phyloP scores from a whole-genome alignment of 92 coral and sea anemone species.

The Umimayanthus chanpuru region DNA sequence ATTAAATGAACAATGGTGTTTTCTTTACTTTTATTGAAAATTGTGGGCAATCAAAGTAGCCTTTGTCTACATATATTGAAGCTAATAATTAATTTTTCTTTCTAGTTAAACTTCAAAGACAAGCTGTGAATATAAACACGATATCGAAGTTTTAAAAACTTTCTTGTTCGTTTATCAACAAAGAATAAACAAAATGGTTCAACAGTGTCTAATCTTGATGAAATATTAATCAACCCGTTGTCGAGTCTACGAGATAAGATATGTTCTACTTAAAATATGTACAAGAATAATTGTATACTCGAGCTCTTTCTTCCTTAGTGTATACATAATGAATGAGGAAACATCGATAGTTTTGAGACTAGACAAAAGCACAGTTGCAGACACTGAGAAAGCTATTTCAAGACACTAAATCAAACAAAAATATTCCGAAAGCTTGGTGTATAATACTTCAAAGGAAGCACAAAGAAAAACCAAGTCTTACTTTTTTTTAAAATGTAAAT shows the following conservation, averaged over 20 bases:
- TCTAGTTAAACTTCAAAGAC: conserved; percentile 25
- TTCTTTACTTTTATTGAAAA: conserved; percentile 14
- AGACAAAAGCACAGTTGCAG: conserved; percentile 44
- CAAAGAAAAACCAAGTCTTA: background rate
- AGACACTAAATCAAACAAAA: background rate
- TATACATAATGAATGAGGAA: conserved; percentile 33
- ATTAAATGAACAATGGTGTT: conserved; percentile 1
- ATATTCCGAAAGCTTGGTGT: conserved; percentile 8
- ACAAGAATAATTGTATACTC: conserved; percentile 18
- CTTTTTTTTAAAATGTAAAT: background rate
- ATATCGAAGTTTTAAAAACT: background rate
- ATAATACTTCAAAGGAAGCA: background rate
- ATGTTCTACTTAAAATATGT: background rate
- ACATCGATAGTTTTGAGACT: conserved; percentile 20
- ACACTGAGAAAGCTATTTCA: background rate
- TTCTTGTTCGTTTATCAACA: conserved; percentile 19
- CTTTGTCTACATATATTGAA: conserved; percentile 17
- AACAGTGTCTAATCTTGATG: conserved; percentile 13
- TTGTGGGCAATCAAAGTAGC: conserved; percentile 5
- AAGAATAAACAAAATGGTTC: conserved; percentile 21
- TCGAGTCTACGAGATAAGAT: background rate
- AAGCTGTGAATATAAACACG: conserved; percentile 25
- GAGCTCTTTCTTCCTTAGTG: background rate
- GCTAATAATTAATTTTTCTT: background rate
- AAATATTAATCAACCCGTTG: conserved; percentile 32